phyloP scores from a whole-genome alignment of 2,888 invertebrate genomes.

The Philopedon plagiatum region DNA sequence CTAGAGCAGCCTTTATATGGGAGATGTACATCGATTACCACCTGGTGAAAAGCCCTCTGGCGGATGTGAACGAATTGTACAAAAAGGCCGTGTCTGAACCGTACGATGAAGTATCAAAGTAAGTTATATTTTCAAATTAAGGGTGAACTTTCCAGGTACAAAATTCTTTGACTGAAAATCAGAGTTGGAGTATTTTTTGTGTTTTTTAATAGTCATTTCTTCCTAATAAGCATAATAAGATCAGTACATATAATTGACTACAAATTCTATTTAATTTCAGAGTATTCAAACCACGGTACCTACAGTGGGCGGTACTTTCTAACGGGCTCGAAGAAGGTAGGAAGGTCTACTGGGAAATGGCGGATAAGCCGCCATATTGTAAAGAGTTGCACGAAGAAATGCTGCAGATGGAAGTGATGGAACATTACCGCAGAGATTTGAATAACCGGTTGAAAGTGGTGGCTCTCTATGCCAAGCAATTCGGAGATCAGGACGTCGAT shows the following conservation, averaged over 20 bases:
- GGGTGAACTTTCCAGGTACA: no score
- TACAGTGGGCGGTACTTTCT: slow-evolving; percentile 19
- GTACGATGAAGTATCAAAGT: slow-evolving; percentile 30
- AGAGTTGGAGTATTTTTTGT: no score
- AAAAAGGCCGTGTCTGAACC: slow-evolving; percentile 22
- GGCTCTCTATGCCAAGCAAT: slow-evolving; percentile 32
- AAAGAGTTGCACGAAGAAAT: slow-evolving; percentile 42
- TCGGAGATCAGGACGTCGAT: slow-evolving; percentile 36
- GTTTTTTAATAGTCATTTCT: no score
- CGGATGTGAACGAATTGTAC: slow-evolving; percentile 25
- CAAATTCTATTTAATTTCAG: no score
- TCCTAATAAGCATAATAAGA: no score
- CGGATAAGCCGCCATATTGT: slow-evolving; percentile 31
- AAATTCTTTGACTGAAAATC: no score
- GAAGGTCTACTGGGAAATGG: slow-evolving; percentile 27
- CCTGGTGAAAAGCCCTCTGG: background rate
- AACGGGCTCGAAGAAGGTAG: slow-evolving; percentile 25
- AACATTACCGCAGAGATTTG: background rate
- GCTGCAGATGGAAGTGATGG: slow-evolving; percentile 30
- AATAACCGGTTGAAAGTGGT: slow-evolving; percentile 10
- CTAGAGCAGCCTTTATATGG: slow-evolving; percentile 30
- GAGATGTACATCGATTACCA: slow-evolving; percentile 28
- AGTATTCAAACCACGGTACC: slow-evolving; percentile 28
- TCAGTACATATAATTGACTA: no score
- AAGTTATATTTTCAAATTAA: slow-evolving; percentile 4